Evolutionary conservation across 1,140 invertebrate genomes (phyloP).

Genomic region (Sitobion miscanthi): DNA sequence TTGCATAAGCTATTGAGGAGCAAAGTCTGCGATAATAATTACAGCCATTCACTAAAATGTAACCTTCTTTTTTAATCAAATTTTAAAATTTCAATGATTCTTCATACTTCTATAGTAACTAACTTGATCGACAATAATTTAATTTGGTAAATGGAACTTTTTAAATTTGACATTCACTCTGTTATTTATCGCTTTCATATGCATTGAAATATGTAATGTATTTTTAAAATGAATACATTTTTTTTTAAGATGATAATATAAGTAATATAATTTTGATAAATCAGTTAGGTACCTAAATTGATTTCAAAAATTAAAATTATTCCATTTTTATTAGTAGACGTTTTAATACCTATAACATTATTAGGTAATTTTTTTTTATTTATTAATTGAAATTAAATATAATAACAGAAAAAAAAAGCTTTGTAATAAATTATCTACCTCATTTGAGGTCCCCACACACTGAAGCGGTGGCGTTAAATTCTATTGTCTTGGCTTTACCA

Average conservation of each 20-base stretch:
- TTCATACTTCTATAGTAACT: neutral
- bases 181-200: neutral
- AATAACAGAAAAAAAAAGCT: too few relatives aligned
- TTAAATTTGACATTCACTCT: neutral
- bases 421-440: too few relatives aligned
- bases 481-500: too few relatives aligned
- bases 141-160: neutral
- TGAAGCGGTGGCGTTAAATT: too few relatives aligned
- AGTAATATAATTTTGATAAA: too few relatives aligned
- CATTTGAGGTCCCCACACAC: too few relatives aligned
- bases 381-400: too few relatives aligned
- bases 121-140: neutral
- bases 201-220: neutral
- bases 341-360: neutral
- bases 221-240: neutral
- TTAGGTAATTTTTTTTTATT: too few relatives aligned
- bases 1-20: neutral
- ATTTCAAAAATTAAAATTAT: neutral
- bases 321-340: neutral
- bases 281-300: neutral
- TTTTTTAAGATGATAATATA: too few relatives aligned
- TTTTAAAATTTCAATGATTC: neutral
- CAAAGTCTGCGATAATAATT: neutral
- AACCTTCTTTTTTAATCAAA: neutral
- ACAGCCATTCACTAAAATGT: neutral